These are phyloP conservation scores for Calliphora vicina DNA, from an alignment of 1,140 invertebrate species.

Conservation along the genomic window DNA sequence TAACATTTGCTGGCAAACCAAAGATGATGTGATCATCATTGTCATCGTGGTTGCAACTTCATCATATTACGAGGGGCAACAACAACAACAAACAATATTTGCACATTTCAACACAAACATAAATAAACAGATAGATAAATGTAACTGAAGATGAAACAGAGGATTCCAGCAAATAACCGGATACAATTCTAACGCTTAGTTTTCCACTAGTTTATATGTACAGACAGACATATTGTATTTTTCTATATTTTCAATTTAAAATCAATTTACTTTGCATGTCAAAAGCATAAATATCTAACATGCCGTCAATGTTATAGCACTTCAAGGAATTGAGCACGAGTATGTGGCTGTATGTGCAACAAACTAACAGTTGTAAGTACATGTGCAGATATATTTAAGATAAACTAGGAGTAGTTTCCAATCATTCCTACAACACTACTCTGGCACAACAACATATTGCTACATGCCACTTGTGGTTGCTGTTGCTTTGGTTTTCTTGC, in stretches of 20 bases:
- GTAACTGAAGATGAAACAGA: too few relatives aligned
- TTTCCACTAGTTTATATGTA: too few relatives aligned
- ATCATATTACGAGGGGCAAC: background rate
- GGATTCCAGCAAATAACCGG: background rate
- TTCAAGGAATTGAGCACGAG: background rate
- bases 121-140: background rate
- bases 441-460: background rate
- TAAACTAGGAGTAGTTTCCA: too few relatives aligned
- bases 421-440: too few relatives aligned
- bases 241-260: background rate
- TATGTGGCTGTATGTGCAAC: background rate
- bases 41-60: background rate
- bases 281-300: conserved; percentile 5
- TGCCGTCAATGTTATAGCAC: conserved; percentile 12
- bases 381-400: too few relatives aligned
- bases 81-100: background rate
- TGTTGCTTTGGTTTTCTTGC: background rate
- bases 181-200: background rate
- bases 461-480: background rate
- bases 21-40: background rate
- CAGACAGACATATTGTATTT: too few relatives aligned
- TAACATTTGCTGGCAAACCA: background rate
- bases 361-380: too few relatives aligned
- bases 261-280: conserved; percentile 9
- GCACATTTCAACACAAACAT: background rate